phyloP scores from a whole-genome alignment of 2,888 invertebrate genomes.

The Drosophila rellima region DNA sequence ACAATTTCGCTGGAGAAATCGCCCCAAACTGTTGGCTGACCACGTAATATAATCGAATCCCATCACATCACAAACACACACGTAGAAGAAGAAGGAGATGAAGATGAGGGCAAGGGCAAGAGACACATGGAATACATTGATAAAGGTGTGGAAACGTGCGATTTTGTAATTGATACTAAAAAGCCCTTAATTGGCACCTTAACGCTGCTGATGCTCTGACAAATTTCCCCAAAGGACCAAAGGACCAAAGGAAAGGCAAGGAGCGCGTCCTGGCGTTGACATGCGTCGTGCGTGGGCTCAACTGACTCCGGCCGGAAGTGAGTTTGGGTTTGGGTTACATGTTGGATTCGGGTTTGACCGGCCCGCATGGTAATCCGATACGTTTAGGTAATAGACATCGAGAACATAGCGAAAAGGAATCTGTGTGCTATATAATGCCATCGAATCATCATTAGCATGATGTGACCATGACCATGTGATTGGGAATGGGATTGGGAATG shows the following conservation, averaged over 20 bases:
- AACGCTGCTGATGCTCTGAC: conserved; percentile 84
- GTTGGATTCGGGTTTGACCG: conserved; percentile 18
- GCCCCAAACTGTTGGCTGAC: conserved; percentile 50
- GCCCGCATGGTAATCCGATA: conserved; percentile 62
- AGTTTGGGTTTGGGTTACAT: conserved; percentile 26
- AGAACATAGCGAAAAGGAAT: conserved; percentile 36
- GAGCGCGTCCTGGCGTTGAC: conserved; percentile 58
- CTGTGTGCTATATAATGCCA: conserved; percentile 73
- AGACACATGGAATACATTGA: conserved; percentile 51
- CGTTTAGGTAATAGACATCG: conserved; percentile 63
- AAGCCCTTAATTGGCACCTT: conserved; percentile 86
- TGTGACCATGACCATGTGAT: conserved; percentile 30
- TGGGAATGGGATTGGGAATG: not conserved
- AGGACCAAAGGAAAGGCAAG: conserved; percentile 12
- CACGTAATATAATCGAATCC: conserved; percentile 44
- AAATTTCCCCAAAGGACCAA: conserved; percentile 83
- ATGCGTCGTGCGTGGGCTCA: conserved; percentile 65
- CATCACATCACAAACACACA: conserved; percentile 20
- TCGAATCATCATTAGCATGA: conserved; percentile 57
- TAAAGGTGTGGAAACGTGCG: conserved; percentile 83
- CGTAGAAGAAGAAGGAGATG: not conserved
- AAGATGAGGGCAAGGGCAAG: not conserved
- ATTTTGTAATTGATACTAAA: conserved; percentile 86
- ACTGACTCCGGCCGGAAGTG: conserved; percentile 22
- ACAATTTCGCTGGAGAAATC: conserved; percentile 65